These are phyloP conservation scores for Sebastes steindachneri DNA, from an alignment of 2,797 vertebrate genomes.

Conservation along the genomic window DNA sequence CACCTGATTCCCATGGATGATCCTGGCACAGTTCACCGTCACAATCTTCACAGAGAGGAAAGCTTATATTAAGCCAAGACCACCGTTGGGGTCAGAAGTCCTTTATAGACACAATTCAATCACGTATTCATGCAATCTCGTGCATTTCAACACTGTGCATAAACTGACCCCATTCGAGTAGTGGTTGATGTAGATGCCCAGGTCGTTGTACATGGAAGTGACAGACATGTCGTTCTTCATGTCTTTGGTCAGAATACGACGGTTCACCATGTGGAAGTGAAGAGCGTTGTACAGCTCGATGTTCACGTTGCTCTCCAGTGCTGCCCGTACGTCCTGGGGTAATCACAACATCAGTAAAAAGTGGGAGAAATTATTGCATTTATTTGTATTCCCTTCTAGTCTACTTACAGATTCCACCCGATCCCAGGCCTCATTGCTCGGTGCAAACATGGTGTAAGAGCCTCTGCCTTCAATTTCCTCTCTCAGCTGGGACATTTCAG, in stretches of 20 bases:
- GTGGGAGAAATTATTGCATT: not conserved
- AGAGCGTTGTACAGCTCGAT: constrained; percentile 91
- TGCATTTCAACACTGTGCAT: not conserved
- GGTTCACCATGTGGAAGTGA: constrained; percentile 92
- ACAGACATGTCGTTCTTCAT: constrained; percentile 90
- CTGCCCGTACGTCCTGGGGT: constrained; percentile 81
- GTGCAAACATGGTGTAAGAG: constrained; percentile 93
- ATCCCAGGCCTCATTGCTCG: constrained; percentile 94
- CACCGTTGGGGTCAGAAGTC: not conserved
- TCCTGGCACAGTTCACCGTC: constrained; percentile 95
- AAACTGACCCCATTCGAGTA: constrained; percentile 92
- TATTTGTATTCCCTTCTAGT: not conserved
- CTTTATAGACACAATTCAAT: not conserved
- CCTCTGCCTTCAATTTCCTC: constrained; percentile 90
- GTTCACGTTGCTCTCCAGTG: constrained; percentile 90
- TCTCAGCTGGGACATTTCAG: constrained; percentile 87
- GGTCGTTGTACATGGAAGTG: constrained; percentile 89
- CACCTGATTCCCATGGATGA: constrained; percentile 94
- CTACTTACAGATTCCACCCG: constrained; percentile 86
- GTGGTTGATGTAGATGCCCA: constrained; percentile 92
- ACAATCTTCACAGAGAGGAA: constrained; percentile 84
- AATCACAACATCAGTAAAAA: constrained; percentile 16
- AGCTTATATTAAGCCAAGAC: not conserved
- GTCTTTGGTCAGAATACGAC: constrained; percentile 93
- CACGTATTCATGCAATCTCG: not conserved